These are phyloP conservation scores for Brachionus calyciflorus DNA, from an alignment of 1,140 invertebrate genomes.

Conservation along the genomic window DNA sequence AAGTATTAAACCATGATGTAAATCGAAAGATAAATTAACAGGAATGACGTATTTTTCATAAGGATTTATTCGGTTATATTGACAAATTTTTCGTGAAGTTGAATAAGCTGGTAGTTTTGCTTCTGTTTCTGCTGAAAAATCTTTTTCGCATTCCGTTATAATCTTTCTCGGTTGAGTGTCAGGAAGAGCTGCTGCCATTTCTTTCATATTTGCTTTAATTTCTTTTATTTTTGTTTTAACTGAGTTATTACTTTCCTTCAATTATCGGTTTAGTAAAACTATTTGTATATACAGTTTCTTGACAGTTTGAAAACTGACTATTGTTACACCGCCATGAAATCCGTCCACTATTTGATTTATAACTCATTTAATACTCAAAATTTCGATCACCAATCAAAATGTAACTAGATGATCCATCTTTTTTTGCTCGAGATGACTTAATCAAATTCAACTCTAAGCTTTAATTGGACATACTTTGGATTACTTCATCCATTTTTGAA, in stretches of 20 bases:
- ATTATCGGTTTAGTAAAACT: background rate
- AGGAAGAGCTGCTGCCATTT: constrained; percentile 15
- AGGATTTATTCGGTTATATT: background rate
- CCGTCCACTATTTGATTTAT: background rate
- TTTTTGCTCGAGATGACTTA: background rate
- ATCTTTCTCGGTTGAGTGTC: constrained; percentile 20
- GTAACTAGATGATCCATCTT: no score
- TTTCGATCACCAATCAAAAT: background rate
- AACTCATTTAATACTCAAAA: constrained; percentile 21
- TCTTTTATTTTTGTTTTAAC: constrained; percentile 9
- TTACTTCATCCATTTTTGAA: background rate
- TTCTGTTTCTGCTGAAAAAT: background rate
- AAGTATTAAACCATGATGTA: background rate
- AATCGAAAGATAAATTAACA: background rate
- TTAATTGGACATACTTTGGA: background rate
- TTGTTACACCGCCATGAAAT: constrained; percentile 31
- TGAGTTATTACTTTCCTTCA: background rate
- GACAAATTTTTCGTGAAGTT: constrained; percentile 1
- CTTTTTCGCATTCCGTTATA: constrained; percentile 6
- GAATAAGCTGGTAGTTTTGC: constrained; percentile 23
- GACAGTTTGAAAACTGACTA: constrained; percentile 1
- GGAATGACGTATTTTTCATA: background rate
- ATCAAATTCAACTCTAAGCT: background rate
- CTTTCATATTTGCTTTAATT: constrained; percentile 17
- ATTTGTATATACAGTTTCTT: background rate